A percentile compares a stretch with the other conserved stretches of the same genome.
These are phyloP conservation scores for Holothuria scabra DNA, from an alignment of 53 echinoderm and acorn worm species.

Conservation along the genomic window DNA sequence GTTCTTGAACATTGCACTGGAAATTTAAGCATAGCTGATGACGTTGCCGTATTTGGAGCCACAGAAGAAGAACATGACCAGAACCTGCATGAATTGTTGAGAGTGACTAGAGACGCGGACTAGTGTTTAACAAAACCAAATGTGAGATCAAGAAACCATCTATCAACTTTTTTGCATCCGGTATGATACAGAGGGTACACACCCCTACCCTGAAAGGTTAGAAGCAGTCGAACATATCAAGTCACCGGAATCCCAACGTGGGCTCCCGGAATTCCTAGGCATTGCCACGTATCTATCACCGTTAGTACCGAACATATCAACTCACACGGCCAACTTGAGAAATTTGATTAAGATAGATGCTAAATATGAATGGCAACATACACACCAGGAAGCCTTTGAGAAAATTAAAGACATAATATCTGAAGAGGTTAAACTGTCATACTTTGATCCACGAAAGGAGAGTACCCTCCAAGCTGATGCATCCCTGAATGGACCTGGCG, in stretches of 20 bases:
- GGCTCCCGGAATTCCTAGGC: constrained; percentile 46
- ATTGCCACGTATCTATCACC: constrained; percentile 43
- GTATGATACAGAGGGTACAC: constrained; percentile 51
- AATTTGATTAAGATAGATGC: constrained; percentile 61
- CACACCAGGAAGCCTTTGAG: constrained; percentile 55
- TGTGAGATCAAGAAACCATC: constrained; percentile 49
- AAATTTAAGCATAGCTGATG: constrained; percentile 70
- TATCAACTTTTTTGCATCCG: neutral
- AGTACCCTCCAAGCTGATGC: constrained; percentile 66
- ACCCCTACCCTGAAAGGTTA: constrained; percentile 55
- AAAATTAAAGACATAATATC: constrained; percentile 50
- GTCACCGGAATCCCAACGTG: constrained; percentile 39
- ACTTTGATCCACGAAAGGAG: constrained; percentile 63
- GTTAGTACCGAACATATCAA: constrained; percentile 60
- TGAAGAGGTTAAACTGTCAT: constrained; percentile 57
- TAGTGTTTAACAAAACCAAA: constrained; percentile 59
- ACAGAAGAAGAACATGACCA: constrained; percentile 52
- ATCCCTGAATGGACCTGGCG: constrained; percentile 60
- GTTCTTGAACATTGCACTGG: constrained; percentile 73
- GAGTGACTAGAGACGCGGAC: constrained; percentile 45
- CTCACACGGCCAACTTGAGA: constrained; percentile 52
- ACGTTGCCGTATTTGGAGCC: too few species aligned
- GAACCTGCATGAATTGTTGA: constrained; percentile 44
- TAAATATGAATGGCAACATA: constrained; percentile 48
- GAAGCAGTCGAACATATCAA: constrained; percentile 50